A percentile compares a stretch with the other conserved stretches of the same genome.
phyloP scores from a whole-genome alignment of 2,888 invertebrate genomes.

The Diarsia dahlii region DNA sequence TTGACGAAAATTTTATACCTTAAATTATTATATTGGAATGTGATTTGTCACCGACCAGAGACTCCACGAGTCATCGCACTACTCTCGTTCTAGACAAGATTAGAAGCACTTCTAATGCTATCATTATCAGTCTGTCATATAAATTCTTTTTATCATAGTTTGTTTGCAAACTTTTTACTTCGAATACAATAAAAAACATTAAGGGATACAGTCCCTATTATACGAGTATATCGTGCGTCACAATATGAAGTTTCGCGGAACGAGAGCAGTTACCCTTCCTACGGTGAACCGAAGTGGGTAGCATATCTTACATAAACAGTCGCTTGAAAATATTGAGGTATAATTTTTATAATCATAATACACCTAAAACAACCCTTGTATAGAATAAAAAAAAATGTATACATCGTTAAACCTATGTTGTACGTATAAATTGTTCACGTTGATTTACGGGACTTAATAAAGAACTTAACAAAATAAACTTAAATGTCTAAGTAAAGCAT shows the following conservation, averaged over 20 bases:
- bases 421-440: constrained; percentile 80
- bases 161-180: constrained; percentile 16
- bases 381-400: constrained; percentile 75
- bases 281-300: constrained; percentile 72
- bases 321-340: constrained; percentile 83
- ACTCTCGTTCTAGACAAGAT: constrained; percentile 40
- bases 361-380: constrained; percentile 81
- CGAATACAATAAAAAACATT: constrained; percentile 7
- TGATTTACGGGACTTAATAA: constrained; percentile 70
- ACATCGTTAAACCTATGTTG: constrained; percentile 77
- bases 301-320: constrained; percentile 79
- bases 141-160: constrained; percentile 4
- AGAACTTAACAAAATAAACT: constrained; percentile 72
- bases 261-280: constrained; percentile 44
- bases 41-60: constrained; percentile 49
- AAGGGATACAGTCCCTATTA: not conserved
- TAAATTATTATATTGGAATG: constrained; percentile 68
- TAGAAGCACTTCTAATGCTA: constrained; percentile 8
- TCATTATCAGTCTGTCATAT: constrained; percentile 45
- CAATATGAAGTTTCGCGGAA: constrained; percentile 3
- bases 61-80: constrained; percentile 37
- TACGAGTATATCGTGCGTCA: not conserved
- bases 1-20: constrained; percentile 67
- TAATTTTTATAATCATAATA: constrained; percentile 78
- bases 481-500: constrained; percentile 87